phyloP scores from a whole-genome alignment of 2,888 invertebrate genomes.

The Alloplasta piceator region DNA sequence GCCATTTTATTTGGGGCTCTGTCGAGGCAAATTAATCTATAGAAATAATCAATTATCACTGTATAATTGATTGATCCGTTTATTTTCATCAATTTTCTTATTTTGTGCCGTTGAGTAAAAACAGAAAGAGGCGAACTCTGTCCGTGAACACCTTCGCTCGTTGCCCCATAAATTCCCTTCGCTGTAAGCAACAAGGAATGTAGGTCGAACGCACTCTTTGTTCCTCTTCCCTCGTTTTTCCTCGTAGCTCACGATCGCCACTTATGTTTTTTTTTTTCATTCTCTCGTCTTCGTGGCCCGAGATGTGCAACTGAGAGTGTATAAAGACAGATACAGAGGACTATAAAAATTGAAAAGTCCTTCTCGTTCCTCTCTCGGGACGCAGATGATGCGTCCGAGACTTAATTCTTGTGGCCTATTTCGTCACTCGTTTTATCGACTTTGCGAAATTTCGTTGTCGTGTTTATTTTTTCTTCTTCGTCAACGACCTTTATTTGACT shows the following conservation, averaged over 20 bases:
- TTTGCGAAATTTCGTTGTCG: not conserved
- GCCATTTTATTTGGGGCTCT: too few species aligned
- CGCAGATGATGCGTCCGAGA: not conserved
- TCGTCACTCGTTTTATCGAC: too few species aligned
- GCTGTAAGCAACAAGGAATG: constrained; percentile 33
- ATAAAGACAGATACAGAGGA: not conserved
- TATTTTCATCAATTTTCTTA: too few species aligned
- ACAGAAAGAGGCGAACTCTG: too few species aligned
- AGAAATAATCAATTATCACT: too few species aligned
- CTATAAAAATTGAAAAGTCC: not conserved
- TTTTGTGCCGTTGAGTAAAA: too few species aligned
- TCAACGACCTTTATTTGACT: constrained; percentile 17
- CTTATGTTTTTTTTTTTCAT: constrained; percentile 12
- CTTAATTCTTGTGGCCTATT: not conserved
- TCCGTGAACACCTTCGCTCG: constrained; percentile 21
- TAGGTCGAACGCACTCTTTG: constrained; percentile 61
- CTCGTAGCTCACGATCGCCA: not conserved
- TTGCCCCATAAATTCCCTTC: constrained; percentile 21
- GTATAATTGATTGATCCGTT: too few species aligned
- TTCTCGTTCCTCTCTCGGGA: not conserved
- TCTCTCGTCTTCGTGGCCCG: not conserved
- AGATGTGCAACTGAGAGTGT: not conserved
- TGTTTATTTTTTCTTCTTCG: constrained; percentile 3
- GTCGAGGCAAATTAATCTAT: too few species aligned
- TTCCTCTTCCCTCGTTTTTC: constrained; percentile 47